Conservation (phyloP, 2,797 vertebrate genomes). For the Vespertilio murinus region DNA sequence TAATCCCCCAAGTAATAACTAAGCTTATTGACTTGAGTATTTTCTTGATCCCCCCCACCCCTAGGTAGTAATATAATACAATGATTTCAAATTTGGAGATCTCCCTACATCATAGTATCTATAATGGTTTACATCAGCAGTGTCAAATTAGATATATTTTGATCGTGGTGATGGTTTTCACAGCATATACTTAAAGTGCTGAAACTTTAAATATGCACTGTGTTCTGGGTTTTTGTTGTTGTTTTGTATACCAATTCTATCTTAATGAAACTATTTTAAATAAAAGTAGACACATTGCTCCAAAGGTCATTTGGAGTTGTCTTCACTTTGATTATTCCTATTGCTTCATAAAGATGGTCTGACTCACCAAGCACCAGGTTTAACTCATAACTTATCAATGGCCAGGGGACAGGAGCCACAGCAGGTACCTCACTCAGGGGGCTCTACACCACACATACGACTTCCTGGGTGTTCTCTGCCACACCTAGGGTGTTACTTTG, state of each 20-base stretch:
- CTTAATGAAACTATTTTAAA: background rate
- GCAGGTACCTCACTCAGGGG: accelerated
- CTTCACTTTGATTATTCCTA: background rate
- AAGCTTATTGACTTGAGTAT: background rate
- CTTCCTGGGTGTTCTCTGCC: background rate
- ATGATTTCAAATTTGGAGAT: background rate
- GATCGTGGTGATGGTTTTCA: background rate
- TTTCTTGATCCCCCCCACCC: background rate
- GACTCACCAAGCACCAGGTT: background rate
- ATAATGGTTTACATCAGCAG: background rate
- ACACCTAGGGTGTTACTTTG: accelerated
- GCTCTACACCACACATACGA: accelerated
- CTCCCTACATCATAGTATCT: background rate
- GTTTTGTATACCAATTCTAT: background rate
- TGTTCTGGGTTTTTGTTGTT: too few relatives aligned
- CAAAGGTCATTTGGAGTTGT: background rate
- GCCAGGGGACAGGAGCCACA: accelerated
- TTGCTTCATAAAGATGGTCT: background rate
- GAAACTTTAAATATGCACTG: background rate
- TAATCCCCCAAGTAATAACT: background rate
- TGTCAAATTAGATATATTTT: background rate
- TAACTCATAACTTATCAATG: background rate
- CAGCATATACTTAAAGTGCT: too few relatives aligned
- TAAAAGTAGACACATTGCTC: background rate
- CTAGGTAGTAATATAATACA: background rate